These are phyloP conservation scores for Micromys minutus DNA, from an alignment of 2,113 vertebrate species.

Conservation along the genomic window DNA sequence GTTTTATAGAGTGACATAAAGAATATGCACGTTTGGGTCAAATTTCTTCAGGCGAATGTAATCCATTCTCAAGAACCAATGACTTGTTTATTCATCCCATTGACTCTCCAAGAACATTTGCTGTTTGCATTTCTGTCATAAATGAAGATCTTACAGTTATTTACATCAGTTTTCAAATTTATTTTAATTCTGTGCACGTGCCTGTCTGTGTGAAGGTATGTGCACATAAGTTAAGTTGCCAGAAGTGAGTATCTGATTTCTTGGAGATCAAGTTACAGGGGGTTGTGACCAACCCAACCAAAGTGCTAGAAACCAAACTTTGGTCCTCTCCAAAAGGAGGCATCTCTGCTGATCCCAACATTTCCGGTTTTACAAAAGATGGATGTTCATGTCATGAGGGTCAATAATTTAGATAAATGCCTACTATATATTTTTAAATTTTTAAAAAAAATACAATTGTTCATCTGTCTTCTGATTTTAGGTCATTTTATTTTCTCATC, in stretches of 20 bases:
- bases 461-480: background rate
- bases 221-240: background rate
- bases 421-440: background rate
- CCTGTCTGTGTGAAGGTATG: background rate
- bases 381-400: background rate
- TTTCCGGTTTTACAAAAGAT: background rate
- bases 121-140: background rate
- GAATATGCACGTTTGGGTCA: background rate
- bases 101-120: background rate
- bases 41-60: rapidly evolving
- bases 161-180: background rate
- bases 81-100: background rate
- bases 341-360: background rate
- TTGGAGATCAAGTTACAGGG: background rate
- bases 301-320: background rate
- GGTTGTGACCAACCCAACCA: background rate
- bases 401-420: background rate
- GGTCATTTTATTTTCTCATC: background rate
- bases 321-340: background rate
- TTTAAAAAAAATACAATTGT: background rate
- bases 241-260: background rate
- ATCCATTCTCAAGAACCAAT: background rate
- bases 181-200: background rate
- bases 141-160: background rate
- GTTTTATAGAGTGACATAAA: background rate